phyloP scores from a whole-genome alignment of 2,113 vertebrate species.

The Pseudonaja textilis region DNA sequence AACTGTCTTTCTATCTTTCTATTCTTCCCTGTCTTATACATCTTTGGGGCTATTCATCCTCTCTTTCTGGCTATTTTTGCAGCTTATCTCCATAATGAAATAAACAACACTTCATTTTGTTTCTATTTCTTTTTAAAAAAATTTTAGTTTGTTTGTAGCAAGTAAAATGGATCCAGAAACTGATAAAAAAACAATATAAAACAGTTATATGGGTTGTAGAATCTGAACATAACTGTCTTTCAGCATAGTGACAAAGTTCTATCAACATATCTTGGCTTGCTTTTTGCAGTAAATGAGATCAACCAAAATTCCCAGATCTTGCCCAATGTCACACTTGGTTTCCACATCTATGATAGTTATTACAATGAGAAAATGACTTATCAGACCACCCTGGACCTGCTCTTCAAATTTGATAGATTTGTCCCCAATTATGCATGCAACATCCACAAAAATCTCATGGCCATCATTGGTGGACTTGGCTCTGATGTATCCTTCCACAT shows the following conservation, averaged over 20 bases:
- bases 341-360: background rate
- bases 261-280: background rate
- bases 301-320: no score
- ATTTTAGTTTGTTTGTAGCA: background rate
- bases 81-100: no score
- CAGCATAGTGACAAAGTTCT: background rate
- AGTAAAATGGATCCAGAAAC: background rate
- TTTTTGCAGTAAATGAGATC: no score
- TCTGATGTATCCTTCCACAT: no score
- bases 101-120: background rate
- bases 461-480: no score
- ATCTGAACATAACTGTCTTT: background rate
- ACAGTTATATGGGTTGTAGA: background rate
- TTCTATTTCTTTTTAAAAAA: background rate
- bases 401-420: background rate
- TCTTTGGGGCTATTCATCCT: no score
- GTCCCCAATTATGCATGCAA: background rate
- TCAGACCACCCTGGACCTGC: background rate
- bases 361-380: background rate
- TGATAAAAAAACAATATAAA: no score
- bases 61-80: no score
- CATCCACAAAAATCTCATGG: no score
- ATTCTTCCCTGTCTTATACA: no score
- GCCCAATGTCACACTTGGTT: no score
- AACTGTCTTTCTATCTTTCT: no score